phyloP scores from a whole-genome alignment of 2,797 vertebrate species.

The Urophycis tenuis region DNA sequence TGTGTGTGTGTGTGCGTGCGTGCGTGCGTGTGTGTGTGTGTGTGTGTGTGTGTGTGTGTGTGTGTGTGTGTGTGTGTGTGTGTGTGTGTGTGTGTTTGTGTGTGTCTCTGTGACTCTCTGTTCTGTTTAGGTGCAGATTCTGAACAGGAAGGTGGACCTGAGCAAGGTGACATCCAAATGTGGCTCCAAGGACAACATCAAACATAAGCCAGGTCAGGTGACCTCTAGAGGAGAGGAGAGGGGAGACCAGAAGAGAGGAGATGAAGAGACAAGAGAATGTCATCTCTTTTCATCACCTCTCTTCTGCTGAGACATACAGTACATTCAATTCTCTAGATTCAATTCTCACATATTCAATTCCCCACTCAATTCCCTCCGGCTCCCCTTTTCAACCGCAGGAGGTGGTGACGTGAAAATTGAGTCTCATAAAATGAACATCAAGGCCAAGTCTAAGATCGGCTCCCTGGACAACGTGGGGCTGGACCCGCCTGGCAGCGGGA shows the following conservation, averaged over 20 bases:
- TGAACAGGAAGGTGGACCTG: constrained; percentile 88
- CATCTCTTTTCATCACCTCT: background rate
- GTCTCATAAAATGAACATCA: constrained; percentile 82
- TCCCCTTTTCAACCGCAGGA: constrained; percentile 59
- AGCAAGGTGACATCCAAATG: constrained; percentile 93
- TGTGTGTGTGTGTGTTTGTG: background rate
- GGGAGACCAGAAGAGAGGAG: no score
- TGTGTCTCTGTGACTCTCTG: constrained; percentile 10
- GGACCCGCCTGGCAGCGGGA: constrained; percentile 61
- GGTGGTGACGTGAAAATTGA: constrained; percentile 89
- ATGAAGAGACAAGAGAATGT: no score
- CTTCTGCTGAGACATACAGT: background rate
- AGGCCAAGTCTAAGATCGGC: constrained; percentile 85
- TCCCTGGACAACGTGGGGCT: constrained; percentile 83
- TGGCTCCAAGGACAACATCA: constrained; percentile 91
- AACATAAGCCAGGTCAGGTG: constrained; percentile 85
- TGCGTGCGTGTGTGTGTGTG: constrained; percentile 7
- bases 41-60: no score
- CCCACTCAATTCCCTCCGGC: background rate
- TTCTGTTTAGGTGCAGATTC: constrained; percentile 84
- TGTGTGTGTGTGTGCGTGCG: background rate
- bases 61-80: no score
- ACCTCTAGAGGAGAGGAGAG: background rate
- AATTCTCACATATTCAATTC: background rate
- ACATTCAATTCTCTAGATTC: no score